phyloP scores from a whole-genome alignment of 2,888 invertebrate species.

The Oscheius myriophilus region DNA sequence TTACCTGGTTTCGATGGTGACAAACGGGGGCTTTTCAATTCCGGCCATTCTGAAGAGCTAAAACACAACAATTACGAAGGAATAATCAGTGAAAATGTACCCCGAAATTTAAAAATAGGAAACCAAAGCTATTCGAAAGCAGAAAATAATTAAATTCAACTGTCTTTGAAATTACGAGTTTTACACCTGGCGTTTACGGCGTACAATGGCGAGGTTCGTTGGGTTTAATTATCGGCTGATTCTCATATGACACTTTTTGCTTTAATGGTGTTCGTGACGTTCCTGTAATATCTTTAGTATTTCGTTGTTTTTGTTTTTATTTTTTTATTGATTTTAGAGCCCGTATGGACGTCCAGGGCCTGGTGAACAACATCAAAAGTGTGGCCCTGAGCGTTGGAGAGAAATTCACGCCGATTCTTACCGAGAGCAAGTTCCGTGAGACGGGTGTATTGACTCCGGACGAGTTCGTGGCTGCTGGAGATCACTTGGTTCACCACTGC shows the following conservation, averaged over 20 bases:
- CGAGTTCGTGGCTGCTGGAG: constrained; percentile 96
- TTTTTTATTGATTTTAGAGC: not conserved
- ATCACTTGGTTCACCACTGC: constrained; percentile 97
- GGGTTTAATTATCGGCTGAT: too few relatives aligned
- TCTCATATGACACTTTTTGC: too few relatives aligned
- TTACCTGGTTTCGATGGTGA: constrained; percentile 46
- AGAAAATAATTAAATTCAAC: too few relatives aligned
- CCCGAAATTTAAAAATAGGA: not conserved
- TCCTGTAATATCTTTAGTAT: too few relatives aligned
- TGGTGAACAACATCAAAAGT: constrained; percentile 93
- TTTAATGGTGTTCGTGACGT: too few relatives aligned
- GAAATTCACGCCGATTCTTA: constrained; percentile 92
- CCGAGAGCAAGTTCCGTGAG: constrained; percentile 81
- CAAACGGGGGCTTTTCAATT: constrained; percentile 44
- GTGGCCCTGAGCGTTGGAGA: constrained; percentile 94
- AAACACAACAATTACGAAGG: too few relatives aligned
- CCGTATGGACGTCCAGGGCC: constrained; percentile 84
- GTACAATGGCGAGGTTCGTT: too few relatives aligned
- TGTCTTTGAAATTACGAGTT: too few relatives aligned
- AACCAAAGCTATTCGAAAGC: constrained; percentile 10
- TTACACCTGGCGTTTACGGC: too few relatives aligned
- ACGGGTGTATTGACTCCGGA: constrained; percentile 98
- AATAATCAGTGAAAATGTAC: too few relatives aligned
- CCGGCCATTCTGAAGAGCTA: constrained; percentile 20
- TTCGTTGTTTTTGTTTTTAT: too few relatives aligned